Conservation (phyloP, 2,797 vertebrate species). For the Carduelis carduelis region DNA sequence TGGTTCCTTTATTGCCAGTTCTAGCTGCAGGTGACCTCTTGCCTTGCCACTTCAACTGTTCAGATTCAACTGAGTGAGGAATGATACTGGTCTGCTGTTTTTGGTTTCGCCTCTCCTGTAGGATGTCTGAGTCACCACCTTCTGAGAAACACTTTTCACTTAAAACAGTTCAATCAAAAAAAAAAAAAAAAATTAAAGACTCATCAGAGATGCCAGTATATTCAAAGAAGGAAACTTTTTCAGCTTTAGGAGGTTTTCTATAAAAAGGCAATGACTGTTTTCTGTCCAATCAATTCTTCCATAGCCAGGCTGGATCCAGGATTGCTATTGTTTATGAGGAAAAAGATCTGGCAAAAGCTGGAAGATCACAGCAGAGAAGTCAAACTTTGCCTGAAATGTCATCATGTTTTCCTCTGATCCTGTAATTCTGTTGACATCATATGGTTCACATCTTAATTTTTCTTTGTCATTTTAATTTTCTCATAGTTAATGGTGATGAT, state of each 20-base stretch:
- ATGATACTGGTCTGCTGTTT: not conserved
- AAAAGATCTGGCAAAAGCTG: not conserved
- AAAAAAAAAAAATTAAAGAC: not conserved
- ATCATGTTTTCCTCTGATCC: not conserved
- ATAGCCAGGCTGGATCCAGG: not conserved
- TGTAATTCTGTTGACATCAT: not conserved
- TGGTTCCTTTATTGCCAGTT: not conserved
- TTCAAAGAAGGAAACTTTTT: not conserved
- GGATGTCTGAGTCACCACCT: not conserved
- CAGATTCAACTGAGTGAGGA: not conserved
- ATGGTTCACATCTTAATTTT: not conserved
- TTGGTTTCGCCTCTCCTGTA: not conserved
- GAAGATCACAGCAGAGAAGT: not conserved
- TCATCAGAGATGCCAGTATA: not conserved
- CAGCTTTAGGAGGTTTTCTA: not conserved
- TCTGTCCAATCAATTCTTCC: not conserved
- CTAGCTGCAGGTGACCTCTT: not conserved
- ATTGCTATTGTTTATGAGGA: not conserved
- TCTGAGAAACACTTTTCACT: not conserved
- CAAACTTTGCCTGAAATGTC: not conserved
- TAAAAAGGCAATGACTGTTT: not conserved
- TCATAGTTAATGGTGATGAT: not conserved
- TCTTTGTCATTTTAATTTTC: not conserved
- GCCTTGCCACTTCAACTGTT: not conserved
- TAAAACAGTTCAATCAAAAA: not conserved